phyloP scores from a whole-genome alignment of 2,113 vertebrate species.

The Sprattus sprattus region DNA sequence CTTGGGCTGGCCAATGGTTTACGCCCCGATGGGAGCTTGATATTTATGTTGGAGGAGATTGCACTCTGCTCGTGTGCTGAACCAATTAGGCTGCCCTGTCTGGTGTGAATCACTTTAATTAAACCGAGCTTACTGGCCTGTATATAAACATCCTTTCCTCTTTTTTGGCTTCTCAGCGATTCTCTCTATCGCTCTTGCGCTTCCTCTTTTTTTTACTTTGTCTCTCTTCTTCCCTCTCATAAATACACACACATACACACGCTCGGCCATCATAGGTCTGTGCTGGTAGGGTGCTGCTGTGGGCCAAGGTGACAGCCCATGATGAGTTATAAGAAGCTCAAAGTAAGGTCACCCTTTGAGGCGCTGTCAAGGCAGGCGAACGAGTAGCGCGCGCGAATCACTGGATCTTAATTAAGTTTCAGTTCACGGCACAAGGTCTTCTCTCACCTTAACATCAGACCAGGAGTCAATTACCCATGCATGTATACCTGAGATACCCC shows the following conservation, averaged over 20 bases:
- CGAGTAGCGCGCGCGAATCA: slow-evolving; percentile 23
- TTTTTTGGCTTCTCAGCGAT: not conserved
- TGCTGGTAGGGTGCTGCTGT: not conserved
- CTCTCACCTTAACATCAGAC: not conserved
- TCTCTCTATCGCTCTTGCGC: not conserved
- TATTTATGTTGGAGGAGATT: not conserved
- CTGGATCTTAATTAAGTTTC: slow-evolving; percentile 36
- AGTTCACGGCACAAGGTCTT: not conserved
- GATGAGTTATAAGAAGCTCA: slow-evolving; percentile 28
- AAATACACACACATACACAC: slow-evolving; percentile 4
- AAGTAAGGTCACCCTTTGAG: slow-evolving; percentile 30
- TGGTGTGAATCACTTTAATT: slow-evolving; percentile 9
- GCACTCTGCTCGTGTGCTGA: not conserved
- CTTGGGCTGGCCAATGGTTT: not conserved
- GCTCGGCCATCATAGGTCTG: slow-evolving; percentile 6
- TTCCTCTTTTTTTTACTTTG: not conserved
- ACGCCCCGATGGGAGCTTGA: not conserved
- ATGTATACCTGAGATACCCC: not conserved
- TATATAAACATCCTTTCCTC: not conserved
- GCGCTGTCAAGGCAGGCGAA: slow-evolving; percentile 21
- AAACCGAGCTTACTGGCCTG: not conserved
- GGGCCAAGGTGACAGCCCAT: slow-evolving; percentile 17
- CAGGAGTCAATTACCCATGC: not conserved
- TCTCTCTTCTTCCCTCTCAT: not conserved
- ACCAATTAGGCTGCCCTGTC: not conserved